Percentiles rank a stretch among this genome's conserved stretches.
Conservation (phyloP, 2,113 vertebrate genomes). For the Atherinomorus stipes region DNA sequence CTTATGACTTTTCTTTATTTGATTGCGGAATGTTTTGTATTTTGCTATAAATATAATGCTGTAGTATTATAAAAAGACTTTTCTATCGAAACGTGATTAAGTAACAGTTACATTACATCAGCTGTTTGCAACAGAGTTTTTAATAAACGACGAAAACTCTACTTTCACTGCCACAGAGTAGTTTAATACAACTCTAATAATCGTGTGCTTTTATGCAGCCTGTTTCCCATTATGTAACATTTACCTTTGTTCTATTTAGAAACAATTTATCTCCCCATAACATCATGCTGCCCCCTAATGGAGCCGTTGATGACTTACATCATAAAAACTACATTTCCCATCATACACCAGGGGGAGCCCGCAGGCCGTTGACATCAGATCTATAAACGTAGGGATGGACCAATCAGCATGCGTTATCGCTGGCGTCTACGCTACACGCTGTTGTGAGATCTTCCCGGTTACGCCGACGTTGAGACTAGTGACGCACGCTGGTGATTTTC, state of each 20-base stretch:
- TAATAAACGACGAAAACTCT: not conserved
- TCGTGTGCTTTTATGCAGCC: not conserved
- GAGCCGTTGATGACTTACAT: not conserved
- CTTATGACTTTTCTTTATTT: not conserved
- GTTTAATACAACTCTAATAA: not conserved
- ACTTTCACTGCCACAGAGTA: not conserved
- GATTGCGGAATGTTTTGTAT: not conserved
- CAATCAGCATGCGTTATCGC: fast-evolving
- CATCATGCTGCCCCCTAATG: conserved; percentile 51
- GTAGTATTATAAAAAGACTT: not conserved
- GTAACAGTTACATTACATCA: not conserved
- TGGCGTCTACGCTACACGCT: fast-evolving
- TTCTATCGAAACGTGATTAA: not conserved
- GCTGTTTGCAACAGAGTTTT: not conserved
- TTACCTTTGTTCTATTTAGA: conserved; percentile 51
- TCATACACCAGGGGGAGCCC: not conserved
- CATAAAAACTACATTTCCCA: conserved; percentile 56
- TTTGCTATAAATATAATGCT: no score
- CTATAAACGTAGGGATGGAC: conserved; percentile 1
- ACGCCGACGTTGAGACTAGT: conserved; percentile 4
- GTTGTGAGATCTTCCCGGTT: conserved; percentile 42
- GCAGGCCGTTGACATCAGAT: not conserved
- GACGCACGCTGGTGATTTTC: conserved; percentile 22
- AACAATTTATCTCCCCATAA: not conserved
- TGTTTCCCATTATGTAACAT: conserved; percentile 60